Evolutionary conservation across 2,113 vertebrate species (phyloP).

Genomic region (Hypomesus transpacificus): DNA sequence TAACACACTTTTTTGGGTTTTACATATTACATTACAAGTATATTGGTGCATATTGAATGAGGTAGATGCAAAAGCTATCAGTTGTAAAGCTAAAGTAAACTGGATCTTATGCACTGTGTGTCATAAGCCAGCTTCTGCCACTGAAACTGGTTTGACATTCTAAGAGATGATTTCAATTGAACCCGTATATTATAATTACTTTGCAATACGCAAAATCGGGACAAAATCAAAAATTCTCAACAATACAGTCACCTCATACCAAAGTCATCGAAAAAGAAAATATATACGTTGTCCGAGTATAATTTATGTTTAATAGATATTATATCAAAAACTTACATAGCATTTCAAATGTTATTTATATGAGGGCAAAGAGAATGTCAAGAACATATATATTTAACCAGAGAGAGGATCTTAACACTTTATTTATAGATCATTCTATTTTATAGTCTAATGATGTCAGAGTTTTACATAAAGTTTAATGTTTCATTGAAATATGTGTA

Average conservation of each 20-base stretch:
- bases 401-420: constrained; percentile 35
- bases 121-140: constrained; percentile 51
- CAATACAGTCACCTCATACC: too few species aligned
- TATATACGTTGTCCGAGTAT: neutral
- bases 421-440: constrained; percentile 61
- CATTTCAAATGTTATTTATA: constrained; percentile 28
- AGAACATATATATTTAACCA: constrained; percentile 34
- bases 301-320: constrained; percentile 23
- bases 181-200: too few species aligned
- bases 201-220: too few species aligned
- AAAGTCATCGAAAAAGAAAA: neutral
- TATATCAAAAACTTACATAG: constrained; percentile 8
- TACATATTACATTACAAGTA: constrained; percentile 32
- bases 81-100: constrained; percentile 27
- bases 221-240: too few species aligned
- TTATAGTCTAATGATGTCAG: constrained; percentile 54
- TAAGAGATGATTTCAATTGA: neutral
- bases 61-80: constrained; percentile 2
- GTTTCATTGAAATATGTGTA: constrained; percentile 44
- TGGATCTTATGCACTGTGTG: constrained; percentile 47
- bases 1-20: constrained; percentile 64
- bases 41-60: neutral
- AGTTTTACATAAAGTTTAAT: constrained; percentile 55
- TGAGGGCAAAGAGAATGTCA: constrained; percentile 60
- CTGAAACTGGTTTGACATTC: constrained; percentile 1